Conservation (phyloP, 1,140 invertebrate species). For the Drosophila lacteicornis region DNA sequence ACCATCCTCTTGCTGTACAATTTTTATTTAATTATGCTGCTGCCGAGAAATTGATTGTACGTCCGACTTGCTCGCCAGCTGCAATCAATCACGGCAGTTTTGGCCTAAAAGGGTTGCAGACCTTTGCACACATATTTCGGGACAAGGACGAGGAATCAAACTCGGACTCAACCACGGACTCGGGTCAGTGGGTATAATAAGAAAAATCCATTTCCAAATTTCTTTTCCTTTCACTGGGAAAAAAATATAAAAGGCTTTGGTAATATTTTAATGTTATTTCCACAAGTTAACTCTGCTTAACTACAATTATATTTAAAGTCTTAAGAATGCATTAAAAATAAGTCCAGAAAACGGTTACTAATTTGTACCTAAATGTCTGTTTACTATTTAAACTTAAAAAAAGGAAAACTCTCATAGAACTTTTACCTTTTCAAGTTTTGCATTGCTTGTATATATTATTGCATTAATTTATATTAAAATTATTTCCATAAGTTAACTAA, state of each 20-base stretch:
- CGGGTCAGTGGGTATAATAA: slow-evolving; percentile 12
- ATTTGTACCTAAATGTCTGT: too few species aligned
- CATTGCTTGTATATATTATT: too few species aligned
- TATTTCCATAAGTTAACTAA: too few species aligned
- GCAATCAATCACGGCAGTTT: slow-evolving; percentile 59
- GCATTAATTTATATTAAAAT: too few species aligned
- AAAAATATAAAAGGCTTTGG: background rate
- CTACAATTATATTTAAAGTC: too few species aligned
- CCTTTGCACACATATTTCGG: slow-evolving; percentile 8
- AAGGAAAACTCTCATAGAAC: too few species aligned
- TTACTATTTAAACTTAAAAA: background rate
- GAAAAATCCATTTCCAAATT: background rate
- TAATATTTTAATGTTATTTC: too few species aligned
- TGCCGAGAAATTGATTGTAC: slow-evolving; percentile 60
- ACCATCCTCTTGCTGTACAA: slow-evolving; percentile 13
- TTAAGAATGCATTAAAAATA: too few species aligned
- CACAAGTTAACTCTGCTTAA: too few species aligned
- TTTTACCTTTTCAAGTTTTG: too few species aligned
- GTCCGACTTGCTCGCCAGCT: slow-evolving; percentile 1
- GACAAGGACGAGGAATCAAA: background rate
- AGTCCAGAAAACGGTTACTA: too few species aligned
- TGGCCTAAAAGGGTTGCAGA: slow-evolving; percentile 30
- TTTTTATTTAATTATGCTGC: slow-evolving; percentile 65
- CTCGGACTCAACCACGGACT: background rate
- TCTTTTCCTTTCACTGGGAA: background rate